These are phyloP conservation scores for Alosa alosa DNA, from an alignment of 2,113 vertebrate genomes.

Conservation along the genomic window DNA sequence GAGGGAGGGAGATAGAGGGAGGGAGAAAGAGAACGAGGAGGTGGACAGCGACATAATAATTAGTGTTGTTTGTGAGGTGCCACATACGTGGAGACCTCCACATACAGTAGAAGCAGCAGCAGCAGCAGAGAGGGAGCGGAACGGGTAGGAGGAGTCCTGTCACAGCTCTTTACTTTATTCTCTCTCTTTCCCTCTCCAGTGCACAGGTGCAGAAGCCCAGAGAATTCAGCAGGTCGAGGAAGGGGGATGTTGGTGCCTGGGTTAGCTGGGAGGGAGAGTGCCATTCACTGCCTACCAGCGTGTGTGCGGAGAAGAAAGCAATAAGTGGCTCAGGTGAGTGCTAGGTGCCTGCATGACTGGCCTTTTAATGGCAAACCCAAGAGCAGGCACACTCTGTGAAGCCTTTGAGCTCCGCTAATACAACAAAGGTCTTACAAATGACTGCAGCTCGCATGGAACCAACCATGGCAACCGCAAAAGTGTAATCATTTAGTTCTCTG, in stretches of 20 bases:
- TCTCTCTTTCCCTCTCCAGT: neutral
- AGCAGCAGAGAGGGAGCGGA: neutral
- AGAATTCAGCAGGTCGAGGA: slow-evolving; percentile 33
- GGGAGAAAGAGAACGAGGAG: slow-evolving; percentile 34
- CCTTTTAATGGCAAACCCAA: neutral
- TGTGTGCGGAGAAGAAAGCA: slow-evolving; percentile 3
- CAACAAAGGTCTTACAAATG: slow-evolving; percentile 5
- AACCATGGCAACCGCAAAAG: neutral
- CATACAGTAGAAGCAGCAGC: neutral
- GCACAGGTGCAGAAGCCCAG: slow-evolving; percentile 24
- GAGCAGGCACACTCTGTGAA: slow-evolving; percentile 16
- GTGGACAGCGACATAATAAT: slow-evolving; percentile 64
- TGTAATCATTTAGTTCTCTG: neutral
- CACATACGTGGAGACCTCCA: slow-evolving; percentile 27
- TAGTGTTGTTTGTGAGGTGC: slow-evolving; percentile 49
- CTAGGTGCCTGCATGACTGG: neutral
- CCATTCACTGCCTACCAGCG: slow-evolving; percentile 30
- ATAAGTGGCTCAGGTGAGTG: slow-evolving; percentile 4
- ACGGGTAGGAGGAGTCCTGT: neutral
- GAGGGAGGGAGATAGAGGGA: slow-evolving; percentile 5
- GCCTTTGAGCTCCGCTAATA: slow-evolving; percentile 9
- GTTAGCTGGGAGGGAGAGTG: slow-evolving; percentile 48
- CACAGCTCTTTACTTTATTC: neutral
- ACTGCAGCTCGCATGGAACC: neutral
- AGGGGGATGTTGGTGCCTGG: neutral